Percentiles rank a stretch among this genome's conserved stretches.
phyloP scores from a whole-genome alignment of 2,888 invertebrate genomes.

The Gortyna flavago region DNA sequence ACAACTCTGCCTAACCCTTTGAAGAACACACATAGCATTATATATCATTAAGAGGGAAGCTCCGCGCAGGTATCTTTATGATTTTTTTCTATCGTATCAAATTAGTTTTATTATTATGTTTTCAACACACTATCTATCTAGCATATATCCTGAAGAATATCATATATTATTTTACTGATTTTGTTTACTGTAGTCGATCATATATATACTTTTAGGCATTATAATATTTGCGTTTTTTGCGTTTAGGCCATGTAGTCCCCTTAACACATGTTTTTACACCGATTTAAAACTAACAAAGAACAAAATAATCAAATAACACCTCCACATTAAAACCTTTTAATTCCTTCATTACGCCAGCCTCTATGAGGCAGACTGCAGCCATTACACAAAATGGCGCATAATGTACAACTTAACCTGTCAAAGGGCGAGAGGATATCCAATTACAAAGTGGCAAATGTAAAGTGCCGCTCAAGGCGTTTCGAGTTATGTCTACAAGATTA shows the following conservation, averaged over 20 bases:
- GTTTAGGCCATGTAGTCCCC: too few relatives aligned
- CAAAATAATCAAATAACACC: constrained; percentile 28
- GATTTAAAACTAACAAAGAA: constrained; percentile 20
- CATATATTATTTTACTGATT: too few relatives aligned
- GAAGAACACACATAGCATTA: neutral
- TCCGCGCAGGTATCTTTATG: too few relatives aligned
- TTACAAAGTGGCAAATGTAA: constrained; percentile 76
- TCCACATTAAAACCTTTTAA: constrained; percentile 51
- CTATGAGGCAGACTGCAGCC: constrained; percentile 68
- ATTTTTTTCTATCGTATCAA: too few relatives aligned
- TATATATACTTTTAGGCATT: too few relatives aligned
- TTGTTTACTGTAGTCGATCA: too few relatives aligned
- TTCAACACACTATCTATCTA: too few relatives aligned
- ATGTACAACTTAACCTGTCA: constrained; percentile 82
- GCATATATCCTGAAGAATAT: too few relatives aligned
- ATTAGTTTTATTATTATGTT: too few relatives aligned
- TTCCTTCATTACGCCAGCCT: constrained; percentile 62
- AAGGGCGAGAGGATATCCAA: constrained; percentile 81
- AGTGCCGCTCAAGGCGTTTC: constrained; percentile 69
- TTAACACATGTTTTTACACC: neutral
- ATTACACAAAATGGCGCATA: constrained; percentile 78
- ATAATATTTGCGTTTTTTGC: too few relatives aligned
- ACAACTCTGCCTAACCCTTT: neutral
- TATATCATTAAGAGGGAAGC: neutral
- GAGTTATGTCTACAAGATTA: constrained; percentile 46